Percentiles rank a stretch among this genome's conserved stretches.
Conservation (phyloP, 2,888 invertebrate species). For the Rotaria sp. region DNA sequence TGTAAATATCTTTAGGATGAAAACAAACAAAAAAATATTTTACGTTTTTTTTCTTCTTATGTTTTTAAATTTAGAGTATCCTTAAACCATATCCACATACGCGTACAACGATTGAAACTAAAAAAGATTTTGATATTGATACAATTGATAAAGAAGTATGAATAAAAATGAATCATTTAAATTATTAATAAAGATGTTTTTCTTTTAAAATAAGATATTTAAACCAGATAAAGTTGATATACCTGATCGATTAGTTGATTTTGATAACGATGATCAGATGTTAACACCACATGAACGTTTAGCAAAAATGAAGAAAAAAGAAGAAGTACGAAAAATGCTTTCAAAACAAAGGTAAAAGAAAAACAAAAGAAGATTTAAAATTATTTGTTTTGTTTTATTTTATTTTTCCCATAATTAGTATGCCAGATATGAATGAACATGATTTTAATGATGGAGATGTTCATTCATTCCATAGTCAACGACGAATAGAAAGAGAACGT, state of each 20-base stretch:
- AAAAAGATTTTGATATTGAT: conserved; percentile 15
- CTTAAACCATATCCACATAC: not conserved
- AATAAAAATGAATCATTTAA: not conserved
- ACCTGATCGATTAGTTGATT: conserved; percentile 23
- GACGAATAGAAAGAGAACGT: not conserved
- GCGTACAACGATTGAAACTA: not conserved
- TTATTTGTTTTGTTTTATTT: not conserved
- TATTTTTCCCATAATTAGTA: not conserved
- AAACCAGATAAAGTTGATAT: conserved; percentile 21
- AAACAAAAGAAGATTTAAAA: not conserved
- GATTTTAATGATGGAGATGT: not conserved
- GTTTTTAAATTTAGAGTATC: not conserved
- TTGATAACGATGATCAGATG: conserved; percentile 4
- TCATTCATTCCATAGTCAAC: not conserved
- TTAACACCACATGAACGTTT: conserved; percentile 6
- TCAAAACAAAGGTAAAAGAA: conserved; percentile 16
- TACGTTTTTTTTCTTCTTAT: not conserved
- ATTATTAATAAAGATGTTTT: not conserved
- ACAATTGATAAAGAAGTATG: conserved; percentile 27
- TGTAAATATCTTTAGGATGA: not conserved
- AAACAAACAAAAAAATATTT: too few species aligned
- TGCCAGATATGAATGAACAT: not conserved
- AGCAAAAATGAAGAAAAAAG: conserved; percentile 21
- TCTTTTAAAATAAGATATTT: not conserved
- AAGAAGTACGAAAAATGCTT: conserved; percentile 22